Conservation (phyloP, 2,797 vertebrate species). For the Lepus townsendii region DNA sequence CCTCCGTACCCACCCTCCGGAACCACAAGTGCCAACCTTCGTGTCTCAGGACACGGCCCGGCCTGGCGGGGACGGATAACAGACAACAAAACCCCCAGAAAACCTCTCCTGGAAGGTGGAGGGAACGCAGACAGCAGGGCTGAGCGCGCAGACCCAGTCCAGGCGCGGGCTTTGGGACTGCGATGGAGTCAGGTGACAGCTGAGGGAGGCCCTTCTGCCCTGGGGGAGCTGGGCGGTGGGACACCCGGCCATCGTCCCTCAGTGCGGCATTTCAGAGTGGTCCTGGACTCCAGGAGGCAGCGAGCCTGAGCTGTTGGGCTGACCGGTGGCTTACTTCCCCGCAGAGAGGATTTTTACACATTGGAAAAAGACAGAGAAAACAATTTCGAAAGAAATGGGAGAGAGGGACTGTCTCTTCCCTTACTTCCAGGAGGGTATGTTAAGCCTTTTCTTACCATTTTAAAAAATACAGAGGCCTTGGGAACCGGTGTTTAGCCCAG, state of each 20-base stretch:
- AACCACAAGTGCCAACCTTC: not conserved
- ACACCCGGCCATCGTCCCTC: no score
- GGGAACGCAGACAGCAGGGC: no score
- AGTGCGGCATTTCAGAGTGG: not conserved
- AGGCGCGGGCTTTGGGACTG: no score
- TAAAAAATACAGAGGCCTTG: no score
- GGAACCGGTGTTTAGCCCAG: no score
- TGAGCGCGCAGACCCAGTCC: no score
- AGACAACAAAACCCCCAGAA: not conserved
- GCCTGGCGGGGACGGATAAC: not conserved
- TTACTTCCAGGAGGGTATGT: conserved; percentile 21
- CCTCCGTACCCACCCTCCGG: not conserved
- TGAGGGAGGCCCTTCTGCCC: not conserved
- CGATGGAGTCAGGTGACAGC: not conserved
- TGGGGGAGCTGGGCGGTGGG: not conserved
- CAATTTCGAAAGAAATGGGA: not conserved
- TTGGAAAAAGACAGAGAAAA: not conserved
- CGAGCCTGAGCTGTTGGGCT: not conserved
- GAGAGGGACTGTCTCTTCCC: not conserved
- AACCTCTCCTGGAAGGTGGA: not conserved
- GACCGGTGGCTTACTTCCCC: not conserved
- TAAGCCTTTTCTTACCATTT: not conserved
- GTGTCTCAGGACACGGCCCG: not conserved
- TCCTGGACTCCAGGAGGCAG: not conserved
- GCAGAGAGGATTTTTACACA: not conserved